These are phyloP conservation scores for Amphiprion clarkii DNA, from an alignment of 2,797 vertebrate genomes.

Conservation along the genomic window DNA sequence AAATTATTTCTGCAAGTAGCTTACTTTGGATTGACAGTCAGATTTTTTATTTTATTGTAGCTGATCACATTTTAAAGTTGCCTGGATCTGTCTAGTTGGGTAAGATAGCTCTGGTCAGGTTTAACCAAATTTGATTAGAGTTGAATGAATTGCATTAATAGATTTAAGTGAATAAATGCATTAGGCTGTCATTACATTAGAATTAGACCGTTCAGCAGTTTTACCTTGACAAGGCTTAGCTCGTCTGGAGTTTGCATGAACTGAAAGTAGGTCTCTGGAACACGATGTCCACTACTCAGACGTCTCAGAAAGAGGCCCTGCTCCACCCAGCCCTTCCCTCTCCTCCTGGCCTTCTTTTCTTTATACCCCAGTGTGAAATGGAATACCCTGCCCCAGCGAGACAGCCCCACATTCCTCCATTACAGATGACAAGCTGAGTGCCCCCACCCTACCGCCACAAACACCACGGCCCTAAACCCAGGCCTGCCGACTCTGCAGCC, in stretches of 20 bases:
- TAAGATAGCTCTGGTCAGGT: constrained; percentile 24
- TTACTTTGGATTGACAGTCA: constrained; percentile 7
- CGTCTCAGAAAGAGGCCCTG: constrained; percentile 53
- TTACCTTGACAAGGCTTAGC: constrained; percentile 36
- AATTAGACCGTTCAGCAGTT: constrained; percentile 12
- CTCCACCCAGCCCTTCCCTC: constrained; percentile 55
- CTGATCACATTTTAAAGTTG: not conserved
- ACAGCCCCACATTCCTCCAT: constrained; percentile 79
- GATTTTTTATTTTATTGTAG: constrained; percentile 20
- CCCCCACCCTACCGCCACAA: constrained; percentile 17
- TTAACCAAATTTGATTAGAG: constrained; percentile 39
- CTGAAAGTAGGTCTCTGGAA: constrained; percentile 71
- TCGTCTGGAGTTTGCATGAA: constrained; percentile 53
- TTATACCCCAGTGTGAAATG: constrained; percentile 68
- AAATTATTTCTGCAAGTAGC: not conserved
- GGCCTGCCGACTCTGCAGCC: constrained; percentile 65
- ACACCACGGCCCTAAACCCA: constrained; percentile 42
- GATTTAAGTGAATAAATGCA: not conserved
- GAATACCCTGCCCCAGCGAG: constrained; percentile 73
- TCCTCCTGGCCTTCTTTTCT: constrained; percentile 47
- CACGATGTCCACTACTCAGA: constrained; percentile 42
- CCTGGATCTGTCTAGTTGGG: constrained; percentile 4
- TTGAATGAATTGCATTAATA: no score
- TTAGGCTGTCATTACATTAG: constrained; percentile 4
- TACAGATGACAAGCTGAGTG: constrained; percentile 73